These are phyloP conservation scores for Indri indri DNA, from an alignment of 2,113 vertebrate genomes.

Conservation along the genomic window DNA sequence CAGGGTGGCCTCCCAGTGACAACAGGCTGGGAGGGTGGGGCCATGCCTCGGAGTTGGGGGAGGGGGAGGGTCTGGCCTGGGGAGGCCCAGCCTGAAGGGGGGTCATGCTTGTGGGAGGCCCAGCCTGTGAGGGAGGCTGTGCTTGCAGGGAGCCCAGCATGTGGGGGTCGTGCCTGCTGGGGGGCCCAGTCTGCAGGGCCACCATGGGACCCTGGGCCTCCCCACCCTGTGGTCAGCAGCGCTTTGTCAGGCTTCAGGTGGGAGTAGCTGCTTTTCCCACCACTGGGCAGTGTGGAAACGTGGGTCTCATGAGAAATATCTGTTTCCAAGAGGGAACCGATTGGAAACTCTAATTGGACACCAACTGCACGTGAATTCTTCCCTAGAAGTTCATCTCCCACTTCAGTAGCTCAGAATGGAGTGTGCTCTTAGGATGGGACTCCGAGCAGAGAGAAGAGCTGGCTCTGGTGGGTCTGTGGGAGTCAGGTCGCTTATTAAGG, in stretches of 20 bases:
- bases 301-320: accelerated
- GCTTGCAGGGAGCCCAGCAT: too few relatives aligned
- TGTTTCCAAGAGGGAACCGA: background rate
- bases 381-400: background rate
- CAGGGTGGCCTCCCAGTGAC: background rate
- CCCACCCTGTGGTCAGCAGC: background rate
- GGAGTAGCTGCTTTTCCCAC: accelerated
- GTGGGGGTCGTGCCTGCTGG: too few relatives aligned
- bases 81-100: too few relatives aligned
- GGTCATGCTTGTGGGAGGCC: too few relatives aligned
- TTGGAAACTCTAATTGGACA: background rate
- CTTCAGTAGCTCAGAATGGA: accelerated
- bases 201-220: accelerated
- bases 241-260: accelerated
- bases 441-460: background rate
- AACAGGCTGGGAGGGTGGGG: background rate
- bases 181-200: too few relatives aligned
- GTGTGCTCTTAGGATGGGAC: accelerated
- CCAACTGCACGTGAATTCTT: accelerated
- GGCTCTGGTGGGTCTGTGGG: background rate
- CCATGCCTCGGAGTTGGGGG: too few relatives aligned
- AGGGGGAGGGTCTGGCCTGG: background rate
- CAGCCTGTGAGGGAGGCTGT: too few relatives aligned
- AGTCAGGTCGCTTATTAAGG: background rate
- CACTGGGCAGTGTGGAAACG: too few relatives aligned